These are phyloP conservation scores for Antitype chi DNA, from an alignment of 2,888 invertebrate genomes.

Conservation along the genomic window DNA sequence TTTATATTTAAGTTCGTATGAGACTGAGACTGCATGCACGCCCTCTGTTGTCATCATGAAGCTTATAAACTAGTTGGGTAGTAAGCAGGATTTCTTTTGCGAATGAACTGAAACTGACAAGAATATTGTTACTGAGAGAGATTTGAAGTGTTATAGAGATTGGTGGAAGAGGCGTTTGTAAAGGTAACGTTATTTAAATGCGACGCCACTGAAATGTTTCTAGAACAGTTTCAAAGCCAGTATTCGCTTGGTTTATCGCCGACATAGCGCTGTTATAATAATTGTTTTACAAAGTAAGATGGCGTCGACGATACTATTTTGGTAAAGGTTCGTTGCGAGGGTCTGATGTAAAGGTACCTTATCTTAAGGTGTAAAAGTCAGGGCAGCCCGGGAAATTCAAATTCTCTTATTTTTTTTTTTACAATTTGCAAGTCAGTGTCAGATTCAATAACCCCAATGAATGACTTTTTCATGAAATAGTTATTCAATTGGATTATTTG, in stretches of 20 bases:
- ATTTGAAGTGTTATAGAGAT: constrained; percentile 57
- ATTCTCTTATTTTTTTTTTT: too few relatives aligned
- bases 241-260: neutral
- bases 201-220: neutral
- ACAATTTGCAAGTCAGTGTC: too few relatives aligned
- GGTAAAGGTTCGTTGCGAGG: neutral
- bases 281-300: neutral
- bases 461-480: too few relatives aligned
- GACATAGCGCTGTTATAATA: constrained; percentile 1
- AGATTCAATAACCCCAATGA: too few relatives aligned
- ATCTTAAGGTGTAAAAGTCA: too few relatives aligned
- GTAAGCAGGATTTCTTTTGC: constrained; percentile 60
- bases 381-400: too few relatives aligned
- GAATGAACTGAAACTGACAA: constrained; percentile 66
- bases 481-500: too few relatives aligned
- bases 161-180: constrained; percentile 29
- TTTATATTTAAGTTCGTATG: constrained; percentile 73
- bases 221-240: neutral
- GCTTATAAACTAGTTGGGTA: constrained; percentile 47
- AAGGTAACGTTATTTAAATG: constrained; percentile 47
- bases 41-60: constrained; percentile 58
- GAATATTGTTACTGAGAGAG: constrained; percentile 61
- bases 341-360: neutral
- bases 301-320: neutral
- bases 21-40: constrained; percentile 75